phyloP scores from a whole-genome alignment of 2,113 vertebrate species.

The Psittacus erithacus region DNA sequence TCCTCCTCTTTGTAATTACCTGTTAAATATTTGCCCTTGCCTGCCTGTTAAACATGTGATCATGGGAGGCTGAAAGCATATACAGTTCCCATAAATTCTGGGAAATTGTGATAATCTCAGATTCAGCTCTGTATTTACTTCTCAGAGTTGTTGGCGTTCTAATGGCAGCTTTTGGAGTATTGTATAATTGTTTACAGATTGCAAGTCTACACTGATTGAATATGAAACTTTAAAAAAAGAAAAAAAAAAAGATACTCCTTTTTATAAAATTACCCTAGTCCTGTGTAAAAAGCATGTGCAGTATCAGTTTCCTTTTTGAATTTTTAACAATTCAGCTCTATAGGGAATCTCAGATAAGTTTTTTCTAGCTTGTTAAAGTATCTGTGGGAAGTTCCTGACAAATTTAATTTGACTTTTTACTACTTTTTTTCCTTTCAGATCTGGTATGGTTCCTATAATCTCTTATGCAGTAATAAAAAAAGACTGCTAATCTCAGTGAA shows the following conservation, averaged over 20 bases:
- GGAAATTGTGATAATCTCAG: neutral
- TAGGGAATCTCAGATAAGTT: neutral
- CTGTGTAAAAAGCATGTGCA: neutral
- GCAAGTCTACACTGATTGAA: neutral
- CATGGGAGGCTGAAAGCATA: neutral
- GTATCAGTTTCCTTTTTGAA: neutral
- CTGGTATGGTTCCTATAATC: neutral
- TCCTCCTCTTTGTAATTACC: neutral
- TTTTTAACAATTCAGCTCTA: slow-evolving; percentile 35
- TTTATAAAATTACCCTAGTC: neutral
- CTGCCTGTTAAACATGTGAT: rapidly evolving
- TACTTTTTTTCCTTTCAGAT: neutral
- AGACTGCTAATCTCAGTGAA: neutral
- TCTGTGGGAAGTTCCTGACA: slow-evolving; percentile 20
- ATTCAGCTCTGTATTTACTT: neutral
- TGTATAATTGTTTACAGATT: neutral
- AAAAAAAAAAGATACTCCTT: neutral
- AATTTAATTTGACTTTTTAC: neutral
- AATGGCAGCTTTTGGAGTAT: neutral
- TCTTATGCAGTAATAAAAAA: neutral
- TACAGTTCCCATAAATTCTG: neutral
- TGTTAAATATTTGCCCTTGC: neutral
- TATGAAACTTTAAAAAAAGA: neutral
- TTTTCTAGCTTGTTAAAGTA: slow-evolving; percentile 11
- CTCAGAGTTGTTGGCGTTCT: neutral